Evolutionary conservation across 2,113 vertebrate species (phyloP).

Genomic region (Trinectes maculatus): DNA sequence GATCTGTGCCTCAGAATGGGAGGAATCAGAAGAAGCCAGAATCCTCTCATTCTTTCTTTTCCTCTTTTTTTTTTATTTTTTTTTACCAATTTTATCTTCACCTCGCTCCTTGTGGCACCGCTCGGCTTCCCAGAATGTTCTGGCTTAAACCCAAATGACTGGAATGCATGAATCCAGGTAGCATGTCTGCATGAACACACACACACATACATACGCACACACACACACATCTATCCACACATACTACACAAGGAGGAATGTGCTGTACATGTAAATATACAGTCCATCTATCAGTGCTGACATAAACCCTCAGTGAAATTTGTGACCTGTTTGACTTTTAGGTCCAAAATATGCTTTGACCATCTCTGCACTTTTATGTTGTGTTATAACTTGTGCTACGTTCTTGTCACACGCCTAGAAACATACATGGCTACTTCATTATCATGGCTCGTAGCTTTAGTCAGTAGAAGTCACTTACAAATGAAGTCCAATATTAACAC

Average conservation of each 20-base stretch:
- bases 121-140: conserved; percentile 62
- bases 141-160: conserved; percentile 68
- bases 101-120: conserved; percentile 32
- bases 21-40: conserved; percentile 53
- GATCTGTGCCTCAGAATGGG: conserved; percentile 46
- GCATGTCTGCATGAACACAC: conserved; percentile 49
- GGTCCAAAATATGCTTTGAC: conserved; percentile 7
- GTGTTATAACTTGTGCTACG: too few species aligned
- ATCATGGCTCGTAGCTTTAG: too few species aligned
- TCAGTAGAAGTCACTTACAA: neutral
- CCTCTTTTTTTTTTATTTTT: conserved; percentile 24
- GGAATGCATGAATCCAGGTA: conserved; percentile 81
- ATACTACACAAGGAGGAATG: conserved; percentile 19
- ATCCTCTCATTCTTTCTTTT: conserved; percentile 48
- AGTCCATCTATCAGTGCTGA: conserved; percentile 1
- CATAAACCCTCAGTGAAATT: conserved; percentile 20
- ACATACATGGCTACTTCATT: neutral
- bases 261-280: conserved; percentile 31
- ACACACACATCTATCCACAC: conserved; percentile 24
- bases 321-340: conserved; percentile 17
- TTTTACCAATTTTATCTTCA: conserved; percentile 40
- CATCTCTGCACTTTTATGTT: neutral
- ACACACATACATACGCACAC: conserved; percentile 27
- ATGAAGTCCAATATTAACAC: neutral
- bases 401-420: neutral